Base-by-base conservation (phyloP, 2,797 vertebrate genomes). In the Brachyalestes nurse region DNA sequence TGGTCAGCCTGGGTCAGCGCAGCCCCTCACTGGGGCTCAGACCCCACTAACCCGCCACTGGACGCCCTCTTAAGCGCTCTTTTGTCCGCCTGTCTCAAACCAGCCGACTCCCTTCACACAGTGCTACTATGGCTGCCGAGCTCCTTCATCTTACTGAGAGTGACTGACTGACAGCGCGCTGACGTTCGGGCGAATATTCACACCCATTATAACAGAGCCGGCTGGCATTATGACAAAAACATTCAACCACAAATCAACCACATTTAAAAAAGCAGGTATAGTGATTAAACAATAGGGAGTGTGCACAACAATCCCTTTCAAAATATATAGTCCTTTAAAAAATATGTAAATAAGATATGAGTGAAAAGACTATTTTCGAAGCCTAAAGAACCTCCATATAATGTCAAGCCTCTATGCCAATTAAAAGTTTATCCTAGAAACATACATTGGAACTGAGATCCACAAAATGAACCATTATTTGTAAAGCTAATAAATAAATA, bases 1-100 rank as follows among this genome's bases (percentile, higher is more conserved):
- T 89, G 94, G 94, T 95, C 93, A 96, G 94, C 94, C 95, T 95
- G 92, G 95, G 95, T 97, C 94, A 95, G 88, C 84, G 82, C 53
- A 92, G 95, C 95, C 93, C 95, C 88, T 86, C 85, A 74, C 78
- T 82, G 91, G 93, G 92, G 91, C 81, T 86, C 82, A 88, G 84
- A 92, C 92, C 92, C 89, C 89, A 82, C 78, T 91, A 90, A 92
- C 94, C 94, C 88, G n/a, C 42, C 84, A 90, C 91, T 80, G 85
- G 77, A 80, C 85, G 93, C 71, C 72, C 93, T 95, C 94, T 95
- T 95, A 95, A 97, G 92, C 88, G 86, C 89, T 95, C 92, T 93
- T 94, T 96, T 97, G 96, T 96, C 91, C 92, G 86, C 84, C 91
- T 90, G 93, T 93, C 93, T 91, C 55, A 79, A 62, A 83, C 75